These are phyloP conservation scores for Anneissia japonica DNA, from an alignment of 35 echinoderm and acorn worm species.

Conservation along the genomic window DNA sequence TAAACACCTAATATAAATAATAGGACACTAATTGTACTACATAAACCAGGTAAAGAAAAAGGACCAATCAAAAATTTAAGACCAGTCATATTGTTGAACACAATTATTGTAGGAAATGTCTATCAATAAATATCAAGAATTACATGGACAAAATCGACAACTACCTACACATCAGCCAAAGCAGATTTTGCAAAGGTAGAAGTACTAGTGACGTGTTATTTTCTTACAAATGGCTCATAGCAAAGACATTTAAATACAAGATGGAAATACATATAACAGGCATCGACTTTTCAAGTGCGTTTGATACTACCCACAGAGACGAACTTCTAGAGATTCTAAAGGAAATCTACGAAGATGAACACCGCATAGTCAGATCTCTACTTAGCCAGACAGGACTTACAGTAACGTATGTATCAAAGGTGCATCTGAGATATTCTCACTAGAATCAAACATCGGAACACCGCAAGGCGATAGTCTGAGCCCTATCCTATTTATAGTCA, in stretches of 20 bases:
- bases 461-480: neutral
- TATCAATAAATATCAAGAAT: too few species aligned
- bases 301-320: neutral
- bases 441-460: neutral
- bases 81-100: too few species aligned
- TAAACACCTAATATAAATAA: too few species aligned
- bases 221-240: neutral
- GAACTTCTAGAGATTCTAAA: neutral
- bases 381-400: neutral
- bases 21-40: too few species aligned
- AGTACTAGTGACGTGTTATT: too few species aligned
- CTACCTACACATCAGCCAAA: too few species aligned
- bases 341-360: neutral
- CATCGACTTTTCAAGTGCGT: neutral
- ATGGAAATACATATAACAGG: neutral
- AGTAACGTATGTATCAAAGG: neutral
- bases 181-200: too few species aligned
- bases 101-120: too few species aligned
- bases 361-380: neutral
- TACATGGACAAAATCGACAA: too few species aligned
- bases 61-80: too few species aligned
- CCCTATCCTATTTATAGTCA: neutral
- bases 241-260: neutral
- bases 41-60: too few species aligned
- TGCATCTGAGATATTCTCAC: neutral